Conservation (phyloP, 1,140 invertebrate species). For the Drosophila nigromelanica region DNA sequence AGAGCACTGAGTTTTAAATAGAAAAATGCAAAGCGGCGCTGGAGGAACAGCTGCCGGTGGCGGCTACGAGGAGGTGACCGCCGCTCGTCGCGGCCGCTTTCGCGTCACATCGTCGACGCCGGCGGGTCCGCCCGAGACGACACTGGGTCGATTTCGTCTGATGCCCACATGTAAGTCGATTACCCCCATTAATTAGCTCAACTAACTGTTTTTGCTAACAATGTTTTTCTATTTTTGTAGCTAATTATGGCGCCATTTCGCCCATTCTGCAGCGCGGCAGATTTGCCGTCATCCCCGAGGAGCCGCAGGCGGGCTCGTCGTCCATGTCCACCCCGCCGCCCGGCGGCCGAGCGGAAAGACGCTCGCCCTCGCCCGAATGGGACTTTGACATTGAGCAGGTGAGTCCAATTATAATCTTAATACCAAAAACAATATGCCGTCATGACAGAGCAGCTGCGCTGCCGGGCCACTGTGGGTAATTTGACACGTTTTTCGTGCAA, state of each 20-base stretch:
- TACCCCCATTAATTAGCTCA: conserved; percentile 1
- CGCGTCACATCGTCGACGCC: conserved; percentile 77
- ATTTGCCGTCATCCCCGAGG: conserved; percentile 83
- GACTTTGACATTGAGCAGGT: conserved; percentile 84
- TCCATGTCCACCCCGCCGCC: conserved; percentile 68
- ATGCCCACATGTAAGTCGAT: conserved; percentile 78
- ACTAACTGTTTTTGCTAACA: not conserved
- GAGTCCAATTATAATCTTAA: conserved; percentile 41
- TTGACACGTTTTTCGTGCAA: too few species aligned
- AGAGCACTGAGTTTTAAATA: conserved; percentile 23
- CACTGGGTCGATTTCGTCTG: conserved; percentile 82
- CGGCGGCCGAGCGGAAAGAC: conserved; percentile 44
- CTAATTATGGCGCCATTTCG: conserved; percentile 83
- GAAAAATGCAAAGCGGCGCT: conserved; percentile 64
- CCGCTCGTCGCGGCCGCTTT: conserved; percentile 80
- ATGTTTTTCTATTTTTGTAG: conserved; percentile 39
- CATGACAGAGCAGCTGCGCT: conserved; percentile 1
- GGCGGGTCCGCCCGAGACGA: conserved; percentile 78
- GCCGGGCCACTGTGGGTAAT: too few species aligned
- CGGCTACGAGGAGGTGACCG: conserved; percentile 77
- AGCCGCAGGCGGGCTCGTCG: conserved; percentile 79
- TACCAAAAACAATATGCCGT: conserved; percentile 23
- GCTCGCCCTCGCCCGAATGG: conserved; percentile 82
- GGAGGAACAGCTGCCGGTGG: conserved; percentile 59
- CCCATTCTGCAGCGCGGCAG: conserved; percentile 82